phyloP scores from a whole-genome alignment of 2,113 vertebrate genomes.

The Myodes glareolus region DNA sequence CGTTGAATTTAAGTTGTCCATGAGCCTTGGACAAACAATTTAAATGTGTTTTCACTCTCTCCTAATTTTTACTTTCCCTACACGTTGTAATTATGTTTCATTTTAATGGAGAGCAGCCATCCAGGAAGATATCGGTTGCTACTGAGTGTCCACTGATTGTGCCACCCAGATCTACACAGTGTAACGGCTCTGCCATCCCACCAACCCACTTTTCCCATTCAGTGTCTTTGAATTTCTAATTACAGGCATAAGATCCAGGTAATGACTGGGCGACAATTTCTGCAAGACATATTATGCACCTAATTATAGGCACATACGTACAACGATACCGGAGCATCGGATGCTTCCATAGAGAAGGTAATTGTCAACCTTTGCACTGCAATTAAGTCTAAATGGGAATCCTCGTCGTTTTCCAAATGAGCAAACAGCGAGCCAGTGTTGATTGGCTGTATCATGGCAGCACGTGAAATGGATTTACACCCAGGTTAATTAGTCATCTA shows the following conservation, averaged over 20 bases:
- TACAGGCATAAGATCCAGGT: conserved; percentile 83
- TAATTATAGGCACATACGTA: conserved; percentile 86
- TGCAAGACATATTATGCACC: conserved; percentile 84
- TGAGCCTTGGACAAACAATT: not conserved
- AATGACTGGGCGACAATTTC: conserved; percentile 84
- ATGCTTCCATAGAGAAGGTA: conserved; percentile 83
- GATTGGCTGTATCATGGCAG: conserved; percentile 81
- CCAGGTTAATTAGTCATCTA: conserved; percentile 86
- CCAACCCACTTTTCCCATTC: conserved; percentile 46
- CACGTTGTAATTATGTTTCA: conserved; percentile 19
- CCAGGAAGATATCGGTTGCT: not conserved
- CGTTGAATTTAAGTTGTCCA: not conserved
- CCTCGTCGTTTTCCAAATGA: conserved; percentile 87
- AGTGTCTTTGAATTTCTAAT: conserved; percentile 81
- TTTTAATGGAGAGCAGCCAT: conserved; percentile 22
- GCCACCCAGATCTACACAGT: conserved; percentile 46
- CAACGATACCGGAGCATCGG: conserved; percentile 83
- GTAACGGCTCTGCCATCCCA: conserved; percentile 53
- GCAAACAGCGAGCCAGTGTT: conserved; percentile 81
- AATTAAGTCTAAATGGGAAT: conserved; percentile 88
- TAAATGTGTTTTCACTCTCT: not conserved
- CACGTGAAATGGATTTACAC: conserved; percentile 84
- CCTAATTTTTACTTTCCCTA: conserved; percentile 9
- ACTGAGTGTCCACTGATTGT: not conserved
- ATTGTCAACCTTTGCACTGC: conserved; percentile 88